phyloP scores from a whole-genome alignment of 2,888 invertebrate genomes.

The Lymantria dispar region DNA sequence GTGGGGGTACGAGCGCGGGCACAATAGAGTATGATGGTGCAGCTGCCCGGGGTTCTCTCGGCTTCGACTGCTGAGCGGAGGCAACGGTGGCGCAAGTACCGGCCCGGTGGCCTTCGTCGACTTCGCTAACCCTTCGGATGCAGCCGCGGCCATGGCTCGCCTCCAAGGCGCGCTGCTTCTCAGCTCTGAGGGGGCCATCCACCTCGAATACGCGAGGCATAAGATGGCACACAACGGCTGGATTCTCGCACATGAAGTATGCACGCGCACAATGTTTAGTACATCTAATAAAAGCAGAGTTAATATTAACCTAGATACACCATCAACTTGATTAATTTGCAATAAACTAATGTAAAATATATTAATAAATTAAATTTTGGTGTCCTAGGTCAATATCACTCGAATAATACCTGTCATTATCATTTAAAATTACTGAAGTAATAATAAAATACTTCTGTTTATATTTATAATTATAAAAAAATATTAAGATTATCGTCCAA shows the following conservation, averaged over 20 bases:
- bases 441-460: neutral
- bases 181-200: slow-evolving; percentile 98
- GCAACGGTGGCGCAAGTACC: slow-evolving; percentile 82
- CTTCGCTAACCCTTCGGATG: slow-evolving; percentile 95
- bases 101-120: slow-evolving; percentile 98
- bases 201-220: slow-evolving; percentile 99
- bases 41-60: slow-evolving; percentile 99
- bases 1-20: slow-evolving; percentile 67
- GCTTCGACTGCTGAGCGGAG: slow-evolving; percentile 96
- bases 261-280: slow-evolving; percentile 63
- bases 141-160: slow-evolving; percentile 95
- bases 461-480: no score
- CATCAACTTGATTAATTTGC: neutral
- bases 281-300: neutral
- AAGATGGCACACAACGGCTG: slow-evolving; percentile 93
- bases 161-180: slow-evolving; percentile 98
- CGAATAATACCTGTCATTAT: slow-evolving; percentile 3
- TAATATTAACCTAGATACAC: neutral
- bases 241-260: slow-evolving; percentile 82
- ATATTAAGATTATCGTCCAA: no score
- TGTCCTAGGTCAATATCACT: slow-evolving; percentile 3
- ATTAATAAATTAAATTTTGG: neutral
- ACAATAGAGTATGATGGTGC: slow-evolving; percentile 82
- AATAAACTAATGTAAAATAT: neutral
- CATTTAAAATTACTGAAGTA: neutral